Evolutionary conservation across 2,797 vertebrate species (phyloP), one percentile per base, ranked within the genome.

Genomic region (Heliangelus exortis): DNA sequence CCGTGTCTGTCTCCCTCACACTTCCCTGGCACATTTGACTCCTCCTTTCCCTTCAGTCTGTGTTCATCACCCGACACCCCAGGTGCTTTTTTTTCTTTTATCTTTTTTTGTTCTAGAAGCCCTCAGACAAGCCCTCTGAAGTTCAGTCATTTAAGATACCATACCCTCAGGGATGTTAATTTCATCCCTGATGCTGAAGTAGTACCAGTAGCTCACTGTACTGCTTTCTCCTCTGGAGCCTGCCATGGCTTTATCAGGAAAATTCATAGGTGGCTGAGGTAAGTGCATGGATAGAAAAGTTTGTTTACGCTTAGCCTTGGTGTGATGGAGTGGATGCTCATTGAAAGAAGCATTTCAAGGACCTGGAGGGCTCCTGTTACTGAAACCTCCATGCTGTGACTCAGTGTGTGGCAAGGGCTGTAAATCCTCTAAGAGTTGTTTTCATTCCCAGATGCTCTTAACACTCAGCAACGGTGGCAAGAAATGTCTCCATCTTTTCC

Each of bases 331-430:
- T 93, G 92, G 92, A 68, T 94, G 79, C 79, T 96, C 91, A 84
- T 89, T 92, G 93, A 92, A 94, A 96, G 89, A 53, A 95, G 89
- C 87, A 20, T 78, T 94, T 96, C 87, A 91, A 95, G 94, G 89
- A 95, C 92, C 91, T 87, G 91, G 75, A 96, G 84, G 94, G 89
- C 79, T 94, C 92, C 90, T 48, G 66, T 91, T 93, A 91, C 77
- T 95, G 89, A 94, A 95, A 89, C 91, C 84, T 91, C 76, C n/a
- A 66, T 36, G 79, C 87, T 73, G 63, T 92, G 82, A 84, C 91
- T 94, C 92, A 76, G 76, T 91, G 91, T 91, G 92, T 90, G 84
- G 96, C 89, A 94, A 94, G 63, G 73, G 53, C 93, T 93, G 87
- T 95, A 95, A 96, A 93, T 96, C 87, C 94, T 92, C 34, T 15